Percentiles rank a stretch among this genome's conserved stretches.
Evolutionary conservation across 2,888 invertebrate genomes (phyloP).

Genomic region (Scelioninae gen. 1): DNA sequence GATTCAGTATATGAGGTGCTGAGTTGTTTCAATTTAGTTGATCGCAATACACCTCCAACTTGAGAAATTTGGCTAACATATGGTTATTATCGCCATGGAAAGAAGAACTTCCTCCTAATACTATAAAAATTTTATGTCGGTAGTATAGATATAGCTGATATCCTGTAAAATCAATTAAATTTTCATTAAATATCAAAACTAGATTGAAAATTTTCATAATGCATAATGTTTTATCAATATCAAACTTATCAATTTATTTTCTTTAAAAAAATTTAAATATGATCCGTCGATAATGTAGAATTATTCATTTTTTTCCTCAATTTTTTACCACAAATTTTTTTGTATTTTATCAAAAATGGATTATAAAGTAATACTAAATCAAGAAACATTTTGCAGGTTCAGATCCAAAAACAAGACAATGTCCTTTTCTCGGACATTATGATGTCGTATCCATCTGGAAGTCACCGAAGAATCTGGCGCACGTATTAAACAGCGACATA

Average conservation of each 20-base stretch:
- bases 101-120: constrained; percentile 4
- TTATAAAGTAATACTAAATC: not conserved
- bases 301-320: too few species aligned
- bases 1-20: constrained; percentile 3
- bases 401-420: constrained; percentile 80
- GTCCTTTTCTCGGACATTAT: constrained; percentile 81
- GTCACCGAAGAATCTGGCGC: constrained; percentile 61
- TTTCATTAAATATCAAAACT: too few species aligned
- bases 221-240: too few species aligned
- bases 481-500: constrained; percentile 59
- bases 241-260: too few species aligned
- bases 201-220: too few species aligned
- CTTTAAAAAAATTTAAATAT: too few species aligned
- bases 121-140: too few species aligned
- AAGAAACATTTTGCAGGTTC: constrained; percentile 74
- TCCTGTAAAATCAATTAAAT: too few species aligned
- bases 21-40: not conserved
- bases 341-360: too few species aligned
- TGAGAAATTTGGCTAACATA: not conserved
- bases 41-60: not conserved
- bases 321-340: too few species aligned
- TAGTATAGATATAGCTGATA: too few species aligned
- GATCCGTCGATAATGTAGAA: too few species aligned
- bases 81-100: constrained; percentile 8
- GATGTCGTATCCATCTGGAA: constrained; percentile 78